A percentile compares a stretch with the other conserved stretches of the same genome.
Evolutionary conservation across 2,888 invertebrate species (phyloP).

Genomic region (Thereva nobilitata): DNA sequence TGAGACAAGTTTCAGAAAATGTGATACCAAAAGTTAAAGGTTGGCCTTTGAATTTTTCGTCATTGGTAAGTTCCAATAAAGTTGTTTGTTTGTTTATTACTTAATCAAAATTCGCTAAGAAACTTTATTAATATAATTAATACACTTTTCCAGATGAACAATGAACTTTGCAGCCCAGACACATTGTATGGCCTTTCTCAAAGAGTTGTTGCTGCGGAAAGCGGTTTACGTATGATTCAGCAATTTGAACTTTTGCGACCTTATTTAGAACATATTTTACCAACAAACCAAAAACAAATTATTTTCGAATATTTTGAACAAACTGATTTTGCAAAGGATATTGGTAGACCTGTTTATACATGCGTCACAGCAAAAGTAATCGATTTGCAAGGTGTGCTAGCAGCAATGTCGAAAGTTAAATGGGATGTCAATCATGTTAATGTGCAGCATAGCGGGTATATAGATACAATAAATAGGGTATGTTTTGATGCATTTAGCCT

Average conservation of each 20-base stretch:
- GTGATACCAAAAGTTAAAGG: slow-evolving; percentile 61
- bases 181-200: slow-evolving; percentile 81
- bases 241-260: slow-evolving; percentile 84
- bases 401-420: slow-evolving; percentile 88
- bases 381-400: slow-evolving; percentile 74
- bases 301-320: slow-evolving; percentile 70
- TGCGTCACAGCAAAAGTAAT: slow-evolving; percentile 80
- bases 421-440: slow-evolving; percentile 96
- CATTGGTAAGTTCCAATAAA: slow-evolving; percentile 50
- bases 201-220: slow-evolving; percentile 90
- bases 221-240: slow-evolving; percentile 84
- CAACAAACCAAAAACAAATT: slow-evolving; percentile 66
- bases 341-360: slow-evolving; percentile 85
- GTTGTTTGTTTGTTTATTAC: background rate
- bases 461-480: slow-evolving; percentile 74
- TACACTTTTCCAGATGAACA: slow-evolving; percentile 59
- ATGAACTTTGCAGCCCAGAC: slow-evolving; percentile 70
- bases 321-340: slow-evolving; percentile 61
- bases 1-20: slow-evolving; percentile 78
- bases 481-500: slow-evolving; percentile 43
- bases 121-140: background rate
- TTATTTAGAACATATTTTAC: slow-evolving; percentile 82
- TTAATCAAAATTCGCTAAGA: too few species aligned
- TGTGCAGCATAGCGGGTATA: slow-evolving; percentile 90
- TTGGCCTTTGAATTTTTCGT: slow-evolving; percentile 58